Evolutionary conservation across 2,888 invertebrate species (phyloP), one percentile per base, ranked within the genome.

Genomic region (Ellobium chinense): DNA sequence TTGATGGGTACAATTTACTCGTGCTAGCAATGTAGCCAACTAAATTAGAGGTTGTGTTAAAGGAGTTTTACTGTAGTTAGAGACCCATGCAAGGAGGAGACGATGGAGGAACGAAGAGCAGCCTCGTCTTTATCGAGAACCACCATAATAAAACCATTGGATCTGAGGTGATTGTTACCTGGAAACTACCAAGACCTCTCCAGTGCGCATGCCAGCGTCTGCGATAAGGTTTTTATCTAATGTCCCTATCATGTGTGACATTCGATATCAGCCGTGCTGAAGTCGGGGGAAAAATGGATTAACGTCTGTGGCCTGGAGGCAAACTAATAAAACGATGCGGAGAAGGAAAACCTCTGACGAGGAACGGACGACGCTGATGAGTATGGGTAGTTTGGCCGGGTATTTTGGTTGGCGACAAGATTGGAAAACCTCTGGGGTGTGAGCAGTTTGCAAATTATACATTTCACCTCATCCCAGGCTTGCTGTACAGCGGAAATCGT

Each of bases 221-320:
- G 4, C 1, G 58, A 58, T 72, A 58, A 31, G 34, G 65, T n/a
- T 68, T n/a, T 36, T 39, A 14, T 31, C 27, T 18, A 39, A 36
- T 24, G 73, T 60, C 37, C 60, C 37, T 74, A 62, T 74, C 62
- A 29, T 36, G 18, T 14, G 60, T 24, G 77, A 56, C 68, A 77
- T 56, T 62, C 58, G 77, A 77, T 66, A 77, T 68, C 54, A 36
- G 34, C 24, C n/a, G 31, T n/a, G 70, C 9, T 56, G 29, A 58
- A 56, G 12, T 7, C n/a, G 31, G 58, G 24, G 14, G 31, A 36
- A 18, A 31, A 65, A 65, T 27, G 29, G 31, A 65, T 29, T 29
- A 18, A 29, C 5, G 29, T 46, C 68, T 27, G 68, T 39, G 27
- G 18, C 68, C 27, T 27, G 18, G 37, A 46, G 27, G 37, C 46